A percentile compares a stretch with the other conserved stretches of the same genome.
phyloP scores from a whole-genome alignment of 2,113 vertebrate genomes.

The Phainopepla nitens region DNA sequence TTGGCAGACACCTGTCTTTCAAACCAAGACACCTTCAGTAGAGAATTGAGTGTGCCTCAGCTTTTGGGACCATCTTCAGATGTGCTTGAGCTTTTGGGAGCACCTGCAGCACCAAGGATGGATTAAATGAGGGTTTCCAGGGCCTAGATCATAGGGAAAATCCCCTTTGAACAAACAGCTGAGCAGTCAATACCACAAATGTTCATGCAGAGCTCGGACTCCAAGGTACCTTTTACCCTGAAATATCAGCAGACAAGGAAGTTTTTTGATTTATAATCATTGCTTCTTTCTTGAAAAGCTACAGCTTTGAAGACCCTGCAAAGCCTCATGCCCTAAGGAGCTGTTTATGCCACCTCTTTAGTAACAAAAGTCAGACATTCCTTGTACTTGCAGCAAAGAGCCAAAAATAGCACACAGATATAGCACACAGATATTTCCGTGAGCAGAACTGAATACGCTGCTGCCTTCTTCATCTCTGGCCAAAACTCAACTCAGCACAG shows the following conservation, averaged over 20 bases:
- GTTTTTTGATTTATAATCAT: neutral
- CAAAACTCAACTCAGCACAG: neutral
- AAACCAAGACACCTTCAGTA: no score
- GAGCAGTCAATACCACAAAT: neutral
- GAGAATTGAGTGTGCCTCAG: neutral
- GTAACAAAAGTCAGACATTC: neutral
- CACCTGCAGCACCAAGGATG: neutral
- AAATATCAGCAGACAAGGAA: neutral
- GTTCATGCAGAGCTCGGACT: neutral
- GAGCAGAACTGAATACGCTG: neutral
- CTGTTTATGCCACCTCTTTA: neutral
- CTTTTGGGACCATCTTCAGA: neutral
- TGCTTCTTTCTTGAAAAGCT: neutral
- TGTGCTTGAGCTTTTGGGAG: neutral
- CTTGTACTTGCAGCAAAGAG: neutral
- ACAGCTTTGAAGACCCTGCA: neutral
- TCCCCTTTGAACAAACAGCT: neutral
- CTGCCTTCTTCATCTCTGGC: fast-evolving
- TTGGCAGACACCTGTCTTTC: no score
- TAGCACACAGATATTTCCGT: fast-evolving
- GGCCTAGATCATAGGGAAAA: neutral
- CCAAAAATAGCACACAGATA: neutral
- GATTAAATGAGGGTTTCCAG: neutral
- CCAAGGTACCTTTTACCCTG: neutral
- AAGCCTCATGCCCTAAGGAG: neutral